Conservation (phyloP, 2,797 vertebrate species). For the Lepus townsendii region DNA sequence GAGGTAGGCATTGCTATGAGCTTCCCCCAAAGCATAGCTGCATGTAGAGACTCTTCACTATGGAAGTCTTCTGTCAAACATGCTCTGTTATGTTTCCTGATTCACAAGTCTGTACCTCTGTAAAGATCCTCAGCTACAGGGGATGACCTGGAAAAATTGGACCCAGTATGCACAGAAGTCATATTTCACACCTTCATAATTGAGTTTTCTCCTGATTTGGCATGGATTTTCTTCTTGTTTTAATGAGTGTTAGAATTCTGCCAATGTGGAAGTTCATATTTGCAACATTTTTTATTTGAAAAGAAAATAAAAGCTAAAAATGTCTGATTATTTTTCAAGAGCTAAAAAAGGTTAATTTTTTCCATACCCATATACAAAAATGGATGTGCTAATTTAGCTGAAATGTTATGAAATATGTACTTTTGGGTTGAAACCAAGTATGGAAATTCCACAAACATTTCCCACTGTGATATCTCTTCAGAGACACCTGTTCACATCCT, state of each 20-base stretch:
- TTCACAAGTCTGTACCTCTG: not conserved
- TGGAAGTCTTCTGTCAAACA: not conserved
- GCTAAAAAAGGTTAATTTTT: constrained; percentile 74
- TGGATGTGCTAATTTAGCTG: constrained; percentile 82
- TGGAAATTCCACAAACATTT: constrained; percentile 83
- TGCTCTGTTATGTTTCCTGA: not conserved
- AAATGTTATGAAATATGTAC: constrained; percentile 84
- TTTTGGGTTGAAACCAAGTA: constrained; percentile 77
- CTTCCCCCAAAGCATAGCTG: not conserved
- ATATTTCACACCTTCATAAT: not conserved
- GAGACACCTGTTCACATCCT: constrained; percentile 88
- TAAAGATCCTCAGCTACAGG: not conserved
- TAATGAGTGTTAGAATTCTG: constrained; percentile 63
- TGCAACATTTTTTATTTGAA: constrained; percentile 51
- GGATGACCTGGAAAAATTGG: not conserved
- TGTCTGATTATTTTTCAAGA: constrained; percentile 79
- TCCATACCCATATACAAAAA: constrained; percentile 76
- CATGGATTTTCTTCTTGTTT: constrained; percentile 67
- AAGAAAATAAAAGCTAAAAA: constrained; percentile 67
- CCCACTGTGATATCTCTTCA: constrained; percentile 86
- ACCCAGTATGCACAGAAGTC: not conserved
- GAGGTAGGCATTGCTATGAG: not conserved
- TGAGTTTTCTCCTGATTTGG: constrained; percentile 23
- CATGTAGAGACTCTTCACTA: no score
- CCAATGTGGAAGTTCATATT: constrained; percentile 75